Conservation (phyloP, 2,888 invertebrate genomes). For the Cephus pygmeus region DNA sequence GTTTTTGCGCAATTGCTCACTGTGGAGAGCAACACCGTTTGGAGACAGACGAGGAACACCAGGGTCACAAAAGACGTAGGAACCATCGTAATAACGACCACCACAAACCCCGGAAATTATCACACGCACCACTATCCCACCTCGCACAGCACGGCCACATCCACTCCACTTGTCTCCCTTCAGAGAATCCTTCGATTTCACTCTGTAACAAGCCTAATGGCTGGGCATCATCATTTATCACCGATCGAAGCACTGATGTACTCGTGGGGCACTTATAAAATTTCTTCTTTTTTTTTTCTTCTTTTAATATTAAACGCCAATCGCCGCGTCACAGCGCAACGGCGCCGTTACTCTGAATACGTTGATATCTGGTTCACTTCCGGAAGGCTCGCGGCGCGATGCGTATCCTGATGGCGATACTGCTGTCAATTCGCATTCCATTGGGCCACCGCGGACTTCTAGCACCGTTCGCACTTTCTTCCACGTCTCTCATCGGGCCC, state of each 20-base stretch:
- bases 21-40: slow-evolving; percentile 74
- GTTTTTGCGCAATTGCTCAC: slow-evolving; percentile 84
- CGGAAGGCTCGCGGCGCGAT: background rate
- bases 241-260: background rate
- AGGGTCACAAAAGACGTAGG: slow-evolving; percentile 64
- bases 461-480: slow-evolving; percentile 32
- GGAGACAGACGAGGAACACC: slow-evolving; percentile 69
- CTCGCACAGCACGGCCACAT: slow-evolving; percentile 50
- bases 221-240: background rate
- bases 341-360: background rate
- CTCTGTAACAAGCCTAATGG: background rate
- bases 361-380: background rate
- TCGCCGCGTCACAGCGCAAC: background rate
- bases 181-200: background rate
- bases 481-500: slow-evolving; percentile 36
- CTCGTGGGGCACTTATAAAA: background rate
- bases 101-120: slow-evolving; percentile 2
- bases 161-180: slow-evolving; percentile 29
- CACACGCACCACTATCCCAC: slow-evolving; percentile 36
- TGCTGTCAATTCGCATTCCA: slow-evolving; percentile 28
- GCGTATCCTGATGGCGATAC: background rate
- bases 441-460: slow-evolving; percentile 39
- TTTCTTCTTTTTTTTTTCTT: background rate
- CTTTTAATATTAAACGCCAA: background rate
- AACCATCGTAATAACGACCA: slow-evolving; percentile 60